Evolutionary conservation across 2,113 vertebrate species (phyloP), one percentile per base, ranked within the genome.

Genomic region (Oxygymnocypris stewartii): DNA sequence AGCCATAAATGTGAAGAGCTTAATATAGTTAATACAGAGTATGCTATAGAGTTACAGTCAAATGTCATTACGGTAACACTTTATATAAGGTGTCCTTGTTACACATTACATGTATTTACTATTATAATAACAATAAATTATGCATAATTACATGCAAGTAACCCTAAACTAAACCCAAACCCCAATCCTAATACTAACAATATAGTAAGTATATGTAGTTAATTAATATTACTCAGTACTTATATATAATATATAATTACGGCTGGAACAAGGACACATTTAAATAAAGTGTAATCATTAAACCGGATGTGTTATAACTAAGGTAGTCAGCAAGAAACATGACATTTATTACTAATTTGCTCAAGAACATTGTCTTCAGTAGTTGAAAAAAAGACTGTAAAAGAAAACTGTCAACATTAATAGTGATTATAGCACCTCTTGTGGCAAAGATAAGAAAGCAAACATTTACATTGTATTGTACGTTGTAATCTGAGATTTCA

Each of bases 1-100:
- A 59, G 92, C 88, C 92, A 92, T 91, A 90, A 86, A 93, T 79
- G 28, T 84, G 88, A 90, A 92, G 67, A 78, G 67, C 7, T 10
- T 4, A 35, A 35, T 14, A 35, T 35, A 31, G 6, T 31, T 16
- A 16, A 14, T 35, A 35, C 13, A 67, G 13, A 16, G 65, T 67
- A 8, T 67, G 14, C 28, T 35, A 88, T 23, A 86, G 16, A 54
- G 37, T 40, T 18, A 49, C 28, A 51, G 4, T 9, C 76, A 40
- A 61, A 59, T 76, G 42, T 25, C 74, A 28, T 3, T 49, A n/a
- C 73, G 14, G 13, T 31, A 31, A 31, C 28, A 31, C 28, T 31
- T 31, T 31, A 31, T 49, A 14, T 49, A 49, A 49, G 47, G 47
- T 49, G 47, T 49, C 47, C 3, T 49, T 4, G 12, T 49, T n/a